A percentile compares a stretch with the other conserved stretches of the same genome.
phyloP scores from a whole-genome alignment of 2,888 invertebrate species.

The Operophtera brumata region DNA sequence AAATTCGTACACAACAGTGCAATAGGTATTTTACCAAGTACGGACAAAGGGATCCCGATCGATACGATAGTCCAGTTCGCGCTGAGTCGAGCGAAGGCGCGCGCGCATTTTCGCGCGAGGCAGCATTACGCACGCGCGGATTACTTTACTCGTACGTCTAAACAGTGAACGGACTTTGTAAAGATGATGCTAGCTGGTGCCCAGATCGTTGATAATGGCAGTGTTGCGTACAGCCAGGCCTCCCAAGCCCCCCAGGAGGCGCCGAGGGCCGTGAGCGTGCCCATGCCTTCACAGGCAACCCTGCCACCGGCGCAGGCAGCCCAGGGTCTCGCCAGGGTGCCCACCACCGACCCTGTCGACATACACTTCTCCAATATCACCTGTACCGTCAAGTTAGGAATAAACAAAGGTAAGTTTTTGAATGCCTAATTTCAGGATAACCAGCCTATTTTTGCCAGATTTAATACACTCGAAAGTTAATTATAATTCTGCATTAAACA shows the following conservation, averaged over 20 bases:
- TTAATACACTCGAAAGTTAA: background rate
- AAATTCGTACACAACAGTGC: constrained; percentile 43
- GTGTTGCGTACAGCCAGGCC: constrained; percentile 51
- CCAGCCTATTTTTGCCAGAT: background rate
- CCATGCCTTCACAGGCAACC: constrained; percentile 29
- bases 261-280: constrained; percentile 1
- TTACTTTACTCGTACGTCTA: constrained; percentile 5
- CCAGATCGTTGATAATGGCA: constrained; percentile 62
- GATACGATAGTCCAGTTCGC: constrained; percentile 40
- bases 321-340: constrained; percentile 50
- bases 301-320: constrained; percentile 13
- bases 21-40: constrained; percentile 45
- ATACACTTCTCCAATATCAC: constrained; percentile 87
- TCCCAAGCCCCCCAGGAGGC: background rate
- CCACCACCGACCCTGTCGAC: constrained; percentile 80
- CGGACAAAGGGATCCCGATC: constrained; percentile 53
- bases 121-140: constrained; percentile 53
- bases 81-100: constrained; percentile 41
- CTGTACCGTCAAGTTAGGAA: constrained; percentile 86
- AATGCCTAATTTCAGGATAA: background rate
- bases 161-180: constrained; percentile 34
- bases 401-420: constrained; percentile 83
- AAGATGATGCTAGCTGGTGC: constrained; percentile 75
- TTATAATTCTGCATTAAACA: background rate
- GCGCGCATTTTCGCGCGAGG: constrained; percentile 60